Evolutionary conservation across 2,113 vertebrate species (phyloP), one percentile per base, ranked within the genome.

Genomic region (Ariopsis seemanni): DNA sequence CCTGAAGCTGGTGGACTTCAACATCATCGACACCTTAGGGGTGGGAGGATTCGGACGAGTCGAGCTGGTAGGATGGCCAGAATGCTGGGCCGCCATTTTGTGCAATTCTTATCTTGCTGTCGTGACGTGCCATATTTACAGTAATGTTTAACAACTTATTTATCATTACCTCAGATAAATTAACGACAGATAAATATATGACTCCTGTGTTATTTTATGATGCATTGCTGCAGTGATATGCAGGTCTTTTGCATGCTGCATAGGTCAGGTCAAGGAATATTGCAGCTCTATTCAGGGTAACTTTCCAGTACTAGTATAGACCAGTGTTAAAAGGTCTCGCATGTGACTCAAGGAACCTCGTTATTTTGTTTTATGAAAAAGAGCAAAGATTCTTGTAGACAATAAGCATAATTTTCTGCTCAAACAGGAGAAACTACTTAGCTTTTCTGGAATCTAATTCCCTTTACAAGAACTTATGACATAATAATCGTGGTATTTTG

Each of bases 31-130:
- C 90, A 99, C 98, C 8, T 95, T 99, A 50, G 98, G 98, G 89
- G 97, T 99, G 0, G 98, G 98, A 92, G 98, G 98, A 79, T 96
- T 95, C 4, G 95, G 95, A 57, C 93, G 95, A 4, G 95, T 96
- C 0, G 94, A 96, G 85, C 94, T 96, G 95, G 95, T 96, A 94
- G 11, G 94, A 88, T 69, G 52, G 9, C 91, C 2, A 34, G 30
- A 78, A 82, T 17, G 3, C 18, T 82, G 30, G 20, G 18, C 63
- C 4, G 7, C 86, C 15, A 62, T 85, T 58, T 52, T 69, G 30
- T 83, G 48, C 80, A 53, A 63, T 55, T 25, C 15, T 86, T 84
- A 20, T 42, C 55, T 57, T n/a, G 50, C 7, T 67, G 11, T 81
- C 0, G 1, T 55, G 3, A 7, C 30, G 17, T 18, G n/a, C 42